A percentile compares a stretch with the other conserved stretches of the same genome.
Conservation (phyloP, 1,140 invertebrate species). For the Hydropsyche tenuis region DNA sequence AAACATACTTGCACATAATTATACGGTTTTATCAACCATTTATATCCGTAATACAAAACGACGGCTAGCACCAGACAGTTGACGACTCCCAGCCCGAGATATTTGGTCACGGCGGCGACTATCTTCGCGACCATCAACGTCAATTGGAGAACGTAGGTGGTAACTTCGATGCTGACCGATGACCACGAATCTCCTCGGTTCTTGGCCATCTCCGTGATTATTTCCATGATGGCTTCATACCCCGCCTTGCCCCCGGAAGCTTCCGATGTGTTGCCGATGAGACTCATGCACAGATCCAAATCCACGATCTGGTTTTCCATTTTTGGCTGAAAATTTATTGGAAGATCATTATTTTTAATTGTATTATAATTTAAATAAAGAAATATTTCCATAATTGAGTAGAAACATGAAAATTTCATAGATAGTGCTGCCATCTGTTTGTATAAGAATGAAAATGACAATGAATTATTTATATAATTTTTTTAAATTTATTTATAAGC, state of each 20-base stretch:
- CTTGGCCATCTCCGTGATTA: not conserved
- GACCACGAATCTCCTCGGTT: not conserved
- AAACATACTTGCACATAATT: constrained; percentile 39
- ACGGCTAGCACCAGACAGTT: not conserved
- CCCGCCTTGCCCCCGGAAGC: not conserved
- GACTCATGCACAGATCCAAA: not conserved
- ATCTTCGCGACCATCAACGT: not conserved
- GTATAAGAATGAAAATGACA: no score
- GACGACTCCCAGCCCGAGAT: not conserved
- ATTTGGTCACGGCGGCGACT: not conserved
- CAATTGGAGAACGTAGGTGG: not conserved
- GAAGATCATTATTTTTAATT: not conserved
- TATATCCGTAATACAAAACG: constrained; percentile 11
- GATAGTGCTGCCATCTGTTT: no score
- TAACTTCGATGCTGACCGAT: not conserved
- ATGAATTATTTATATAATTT: no score
- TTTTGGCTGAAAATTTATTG: not conserved
- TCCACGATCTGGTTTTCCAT: constrained; percentile 7
- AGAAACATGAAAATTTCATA: no score
- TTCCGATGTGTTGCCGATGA: not conserved
- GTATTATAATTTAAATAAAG: not conserved
- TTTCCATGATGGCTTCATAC: constrained; percentile 13
- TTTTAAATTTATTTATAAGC: no score
- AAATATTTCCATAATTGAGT: no score
- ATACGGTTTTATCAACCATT: constrained; percentile 8